Conservation (phyloP, 2,797 vertebrate genomes). For the Pangasius macronema region DNA sequence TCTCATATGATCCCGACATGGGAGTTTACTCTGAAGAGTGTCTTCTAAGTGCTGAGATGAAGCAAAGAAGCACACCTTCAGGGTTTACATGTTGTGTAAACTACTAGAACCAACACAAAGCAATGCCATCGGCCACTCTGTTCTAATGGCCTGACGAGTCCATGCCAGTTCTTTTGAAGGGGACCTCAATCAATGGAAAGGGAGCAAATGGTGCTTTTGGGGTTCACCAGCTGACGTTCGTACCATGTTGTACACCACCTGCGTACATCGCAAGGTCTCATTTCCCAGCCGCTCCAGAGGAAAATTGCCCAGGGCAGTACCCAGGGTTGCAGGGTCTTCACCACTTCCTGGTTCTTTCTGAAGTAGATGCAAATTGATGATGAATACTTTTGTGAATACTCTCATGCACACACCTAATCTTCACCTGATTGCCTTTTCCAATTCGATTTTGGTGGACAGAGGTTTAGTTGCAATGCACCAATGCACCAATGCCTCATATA, state of each 20-base stretch:
- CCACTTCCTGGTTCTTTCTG: neutral
- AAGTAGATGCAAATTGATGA: neutral
- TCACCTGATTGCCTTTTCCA: neutral
- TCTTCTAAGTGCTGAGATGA: neutral
- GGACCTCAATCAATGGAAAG: neutral
- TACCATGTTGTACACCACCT: neutral
- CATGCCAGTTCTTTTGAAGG: neutral
- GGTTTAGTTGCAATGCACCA: neutral
- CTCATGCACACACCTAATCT: neutral
- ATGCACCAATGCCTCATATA: neutral
- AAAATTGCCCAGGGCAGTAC: neutral
- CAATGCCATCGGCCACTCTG: neutral
- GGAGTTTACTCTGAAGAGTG: neutral
- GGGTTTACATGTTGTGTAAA: neutral
- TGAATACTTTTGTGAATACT: neutral
- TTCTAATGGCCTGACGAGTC: neutral
- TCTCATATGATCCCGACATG: neutral
- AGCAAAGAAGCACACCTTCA: neutral
- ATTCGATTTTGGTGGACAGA: neutral
- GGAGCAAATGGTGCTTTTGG: neutral
- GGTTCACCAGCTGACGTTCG: neutral
- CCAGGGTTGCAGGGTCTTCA: neutral
- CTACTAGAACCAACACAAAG: neutral
- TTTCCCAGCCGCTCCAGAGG: neutral
- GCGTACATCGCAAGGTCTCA: neutral